Percentiles rank a stretch among this genome's conserved stretches.
Evolutionary conservation across 1,140 invertebrate species (phyloP).

Genomic region (Goniozus legneri): DNA sequence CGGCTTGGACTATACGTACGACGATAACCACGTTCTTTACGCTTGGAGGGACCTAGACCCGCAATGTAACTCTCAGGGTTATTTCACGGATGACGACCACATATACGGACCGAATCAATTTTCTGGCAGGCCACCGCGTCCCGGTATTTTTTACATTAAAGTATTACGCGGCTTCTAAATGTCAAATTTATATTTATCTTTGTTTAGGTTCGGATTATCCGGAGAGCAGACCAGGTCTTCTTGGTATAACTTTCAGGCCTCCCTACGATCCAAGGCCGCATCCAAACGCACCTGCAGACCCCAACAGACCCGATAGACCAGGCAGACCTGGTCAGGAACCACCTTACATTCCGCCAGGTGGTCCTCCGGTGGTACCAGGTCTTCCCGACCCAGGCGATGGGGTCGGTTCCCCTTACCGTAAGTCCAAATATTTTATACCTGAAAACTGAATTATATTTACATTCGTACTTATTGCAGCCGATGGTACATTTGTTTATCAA

Average conservation of each 20-base stretch:
- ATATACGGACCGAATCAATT: background rate
- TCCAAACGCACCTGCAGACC: too few species aligned
- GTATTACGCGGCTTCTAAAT: too few species aligned
- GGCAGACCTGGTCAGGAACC: background rate
- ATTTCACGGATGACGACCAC: slow-evolving; percentile 5
- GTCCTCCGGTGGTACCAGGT: too few species aligned
- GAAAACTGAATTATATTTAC: slow-evolving; percentile 1
- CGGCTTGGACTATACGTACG: slow-evolving; percentile 63
- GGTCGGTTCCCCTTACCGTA: slow-evolving; percentile 8
- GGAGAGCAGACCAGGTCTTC: slow-evolving; percentile 2
- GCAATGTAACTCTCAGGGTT: slow-evolving; percentile 26
- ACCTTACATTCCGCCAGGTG: too few species aligned
- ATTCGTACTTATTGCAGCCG: slow-evolving; percentile 19
- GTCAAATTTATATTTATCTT: too few species aligned
- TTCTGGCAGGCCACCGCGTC: too few species aligned
- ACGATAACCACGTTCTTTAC: slow-evolving; percentile 61
- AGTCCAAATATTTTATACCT: slow-evolving; percentile 13
- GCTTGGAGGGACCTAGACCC: slow-evolving; percentile 61
- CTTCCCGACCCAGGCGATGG: background rate
- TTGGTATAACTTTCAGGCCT: background rate
- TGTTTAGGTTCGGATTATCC: background rate
- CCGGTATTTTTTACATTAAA: too few species aligned
- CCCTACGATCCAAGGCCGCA: background rate
- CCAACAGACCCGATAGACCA: background rate
- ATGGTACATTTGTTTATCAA: slow-evolving; percentile 58